phyloP scores from a whole-genome alignment of 2,113 vertebrate species.

The Leptobrachium leishanense region DNA sequence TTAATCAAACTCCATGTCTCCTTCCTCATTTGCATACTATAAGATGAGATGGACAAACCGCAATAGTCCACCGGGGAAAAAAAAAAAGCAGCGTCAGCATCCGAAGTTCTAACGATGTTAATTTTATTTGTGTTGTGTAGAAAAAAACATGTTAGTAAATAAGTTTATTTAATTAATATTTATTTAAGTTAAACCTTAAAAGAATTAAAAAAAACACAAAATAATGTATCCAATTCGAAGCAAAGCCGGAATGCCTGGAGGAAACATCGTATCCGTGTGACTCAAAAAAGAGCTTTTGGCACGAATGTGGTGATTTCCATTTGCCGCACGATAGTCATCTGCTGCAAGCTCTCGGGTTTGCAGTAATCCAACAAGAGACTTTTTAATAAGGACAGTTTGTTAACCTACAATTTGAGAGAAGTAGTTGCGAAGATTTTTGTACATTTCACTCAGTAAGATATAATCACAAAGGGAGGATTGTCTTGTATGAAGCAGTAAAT shows the following conservation, averaged over 20 bases:
- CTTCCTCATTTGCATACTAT: conserved; percentile 46
- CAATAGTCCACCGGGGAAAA: too few relatives aligned
- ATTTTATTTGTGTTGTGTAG: conserved; percentile 72
- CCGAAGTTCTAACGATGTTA: conserved; percentile 65
- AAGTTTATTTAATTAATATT: too few relatives aligned
- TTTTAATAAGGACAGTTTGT: conserved; percentile 71
- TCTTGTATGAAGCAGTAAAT: conserved; percentile 69
- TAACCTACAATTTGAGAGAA: conserved; percentile 69
- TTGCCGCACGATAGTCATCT: conserved; percentile 60
- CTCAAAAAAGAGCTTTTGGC: conserved; percentile 50
- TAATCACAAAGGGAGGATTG: conserved; percentile 67
- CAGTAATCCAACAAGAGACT: conserved; percentile 57
- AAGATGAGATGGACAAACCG: too few relatives aligned
- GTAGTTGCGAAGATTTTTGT: conserved; percentile 57
- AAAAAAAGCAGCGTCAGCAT: conserved; percentile 49
- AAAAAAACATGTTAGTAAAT: conserved; percentile 61
- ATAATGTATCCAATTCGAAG: conserved; percentile 29
- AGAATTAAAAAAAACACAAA: not conserved
- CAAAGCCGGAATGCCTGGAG: conserved; percentile 52
- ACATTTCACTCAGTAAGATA: conserved; percentile 66
- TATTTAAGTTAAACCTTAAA: not conserved
- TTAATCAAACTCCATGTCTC: conserved; percentile 74
- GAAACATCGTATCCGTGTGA: conserved; percentile 57
- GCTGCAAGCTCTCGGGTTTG: conserved; percentile 64
- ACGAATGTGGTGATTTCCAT: conserved; percentile 56